Evolutionary conservation across 2,888 invertebrate species (phyloP).

Genomic region (Archips crataeganus): DNA sequence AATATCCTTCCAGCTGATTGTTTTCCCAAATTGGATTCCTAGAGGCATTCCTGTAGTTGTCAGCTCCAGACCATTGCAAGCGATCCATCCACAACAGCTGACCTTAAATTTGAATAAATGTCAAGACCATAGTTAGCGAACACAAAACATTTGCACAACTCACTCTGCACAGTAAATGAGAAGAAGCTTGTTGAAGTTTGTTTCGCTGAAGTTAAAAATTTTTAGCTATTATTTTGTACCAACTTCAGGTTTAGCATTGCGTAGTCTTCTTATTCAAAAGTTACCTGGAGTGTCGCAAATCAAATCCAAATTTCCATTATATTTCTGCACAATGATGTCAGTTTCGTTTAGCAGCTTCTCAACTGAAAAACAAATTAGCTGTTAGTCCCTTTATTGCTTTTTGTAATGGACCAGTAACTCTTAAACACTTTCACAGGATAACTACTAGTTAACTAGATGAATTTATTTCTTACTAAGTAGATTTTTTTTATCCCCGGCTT

Average conservation of each 20-base stretch:
- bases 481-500: too few species aligned
- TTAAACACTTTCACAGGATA: too few species aligned
- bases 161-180: background rate
- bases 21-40: conserved; percentile 87
- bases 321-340: conserved; percentile 88
- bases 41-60: conserved; percentile 83
- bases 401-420: background rate
- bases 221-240: too few species aligned
- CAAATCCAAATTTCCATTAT: conserved; percentile 93
- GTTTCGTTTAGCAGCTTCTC: conserved; percentile 89
- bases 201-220: background rate
- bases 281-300: conserved; percentile 93
- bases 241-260: background rate
- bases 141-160: background rate
- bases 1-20: conserved; percentile 89
- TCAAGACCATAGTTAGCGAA: background rate
- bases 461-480: too few species aligned
- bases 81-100: conserved; percentile 91
- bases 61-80: conserved; percentile 87
- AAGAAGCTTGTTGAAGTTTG: background rate
- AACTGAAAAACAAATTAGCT: conserved; percentile 77
- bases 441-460: too few species aligned
- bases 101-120: conserved; percentile 72
- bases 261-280: conserved; percentile 39
- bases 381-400: background rate